A percentile compares a stretch with the other conserved stretches of the same genome.
Conservation (phyloP, 2,888 invertebrate species). For the Periphyllus acericola region DNA sequence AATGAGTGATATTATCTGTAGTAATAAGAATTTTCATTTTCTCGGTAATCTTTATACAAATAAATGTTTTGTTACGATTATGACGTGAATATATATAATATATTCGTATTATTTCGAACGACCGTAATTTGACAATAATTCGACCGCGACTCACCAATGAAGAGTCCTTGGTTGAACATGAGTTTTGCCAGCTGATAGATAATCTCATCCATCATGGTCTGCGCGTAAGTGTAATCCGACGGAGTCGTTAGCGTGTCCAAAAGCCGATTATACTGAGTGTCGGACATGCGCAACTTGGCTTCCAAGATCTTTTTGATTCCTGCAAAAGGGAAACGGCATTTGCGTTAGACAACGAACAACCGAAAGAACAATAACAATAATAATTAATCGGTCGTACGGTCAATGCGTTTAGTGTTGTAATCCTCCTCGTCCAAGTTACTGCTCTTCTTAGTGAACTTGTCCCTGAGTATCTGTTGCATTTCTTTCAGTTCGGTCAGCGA, state of each 20-base stretch:
- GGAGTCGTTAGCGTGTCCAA: conserved; percentile 75
- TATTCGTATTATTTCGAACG: too few relatives aligned
- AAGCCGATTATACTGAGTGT: conserved; percentile 75
- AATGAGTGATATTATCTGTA: too few relatives aligned
- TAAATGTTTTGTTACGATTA: too few relatives aligned
- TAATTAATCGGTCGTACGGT: neutral
- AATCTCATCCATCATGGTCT: conserved; percentile 81
- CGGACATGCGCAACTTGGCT: conserved; percentile 58
- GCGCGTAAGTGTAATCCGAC: conserved; percentile 78
- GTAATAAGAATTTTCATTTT: too few relatives aligned
- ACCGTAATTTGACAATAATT: neutral
- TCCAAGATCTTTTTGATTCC: conserved; percentile 51
- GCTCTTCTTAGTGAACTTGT: conserved; percentile 33
- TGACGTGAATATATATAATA: too few relatives aligned
- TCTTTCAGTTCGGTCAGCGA: conserved; percentile 47
- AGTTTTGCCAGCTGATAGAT: conserved; percentile 84
- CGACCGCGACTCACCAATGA: conserved; percentile 68
- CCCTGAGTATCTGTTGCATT: conserved; percentile 52
- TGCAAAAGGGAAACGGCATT: neutral
- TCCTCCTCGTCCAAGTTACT: conserved; percentile 42
- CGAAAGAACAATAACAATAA: neutral
- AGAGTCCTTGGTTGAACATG: conserved; percentile 81
- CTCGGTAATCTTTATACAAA: too few relatives aligned
- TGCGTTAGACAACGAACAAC: neutral
- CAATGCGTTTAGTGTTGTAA: conserved; percentile 20